Evolutionary conservation across 2,113 vertebrate species (phyloP).

Genomic region (Fulica atra): DNA sequence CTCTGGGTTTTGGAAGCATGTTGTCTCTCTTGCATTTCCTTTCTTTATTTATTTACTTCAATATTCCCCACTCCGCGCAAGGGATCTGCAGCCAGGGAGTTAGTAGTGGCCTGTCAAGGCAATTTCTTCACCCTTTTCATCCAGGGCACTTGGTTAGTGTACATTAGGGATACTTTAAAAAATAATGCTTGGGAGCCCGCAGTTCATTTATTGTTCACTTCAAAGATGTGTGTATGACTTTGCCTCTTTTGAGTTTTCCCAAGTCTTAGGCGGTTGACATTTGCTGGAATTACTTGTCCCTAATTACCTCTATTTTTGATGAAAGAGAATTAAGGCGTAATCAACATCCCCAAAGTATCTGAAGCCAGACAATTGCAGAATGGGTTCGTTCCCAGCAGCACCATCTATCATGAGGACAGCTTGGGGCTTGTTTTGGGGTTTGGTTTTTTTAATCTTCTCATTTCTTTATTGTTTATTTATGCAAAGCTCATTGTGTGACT

Average conservation of each 20-base stretch:
- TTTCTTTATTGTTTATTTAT: neutral
- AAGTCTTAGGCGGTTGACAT: slow-evolving; percentile 23
- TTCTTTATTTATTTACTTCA: slow-evolving; percentile 35
- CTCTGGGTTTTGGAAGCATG: neutral
- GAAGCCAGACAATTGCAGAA: neutral
- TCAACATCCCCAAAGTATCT: slow-evolving; percentile 43
- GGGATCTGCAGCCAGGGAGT: neutral
- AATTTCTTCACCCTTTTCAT: slow-evolving; percentile 50
- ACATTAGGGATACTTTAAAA: neutral
- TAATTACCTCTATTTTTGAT: slow-evolving; percentile 55
- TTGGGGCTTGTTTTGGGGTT: neutral
- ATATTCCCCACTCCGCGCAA: slow-evolving; percentile 2
- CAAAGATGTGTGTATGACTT: neutral
- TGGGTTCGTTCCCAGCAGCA: neutral
- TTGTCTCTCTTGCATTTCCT: neutral
- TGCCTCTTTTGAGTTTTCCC: neutral
- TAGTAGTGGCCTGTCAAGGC: slow-evolving; percentile 48
- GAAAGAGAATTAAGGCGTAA: slow-evolving; percentile 57
- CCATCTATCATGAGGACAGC: neutral
- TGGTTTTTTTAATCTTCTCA: neutral
- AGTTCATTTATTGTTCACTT: slow-evolving; percentile 14
- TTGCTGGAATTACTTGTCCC: slow-evolving; percentile 51
- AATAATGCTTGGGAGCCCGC: neutral
- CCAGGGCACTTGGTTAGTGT: slow-evolving; percentile 23
- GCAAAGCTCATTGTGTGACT: neutral